Base-by-base conservation (phyloP, 2,888 invertebrate species). In the Amphipyra tragopoginis region DNA sequence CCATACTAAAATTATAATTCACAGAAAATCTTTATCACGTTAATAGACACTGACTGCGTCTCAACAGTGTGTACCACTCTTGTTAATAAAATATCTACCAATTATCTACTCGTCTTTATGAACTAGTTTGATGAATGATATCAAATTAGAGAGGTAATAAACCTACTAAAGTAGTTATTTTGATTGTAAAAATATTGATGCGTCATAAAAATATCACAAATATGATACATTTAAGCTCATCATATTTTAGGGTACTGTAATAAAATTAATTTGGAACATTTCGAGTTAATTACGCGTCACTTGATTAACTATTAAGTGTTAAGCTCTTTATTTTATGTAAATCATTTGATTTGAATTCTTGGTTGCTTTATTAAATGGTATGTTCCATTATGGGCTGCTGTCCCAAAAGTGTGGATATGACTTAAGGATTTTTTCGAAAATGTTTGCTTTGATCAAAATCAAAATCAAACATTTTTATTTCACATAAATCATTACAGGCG, bases 171-270 rank as follows among this genome's bases (percentile, higher is more conserved):
- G 76, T 64, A 70, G 65, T 78, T 73, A 79, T 81, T 73, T 72
- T 65, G 72, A 76, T 80, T 72, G 62, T 78, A 80, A 80, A 83
- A 84, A 80, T 80, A 80, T 81, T 81, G 80, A 77, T 77, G 72
- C 50, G 70, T 68, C 54, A 67, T 82, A 82, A 81, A 71, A 54
- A 68, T 73, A 81, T 75, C 73, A 75, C 72, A 77, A 78, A 80
- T 70, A 77, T 77, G 68, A 77, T 74, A 81, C 60, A 65, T 55
- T 60, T 58, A 72, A 68, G 54, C 62, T 80, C 65, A 82, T 80
- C 75, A 74, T 74, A 72, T 70, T 65, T 77, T 73, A 76, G 72
- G 64, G 74, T 70, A 61, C 73, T 65, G 51, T 65, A 72, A 81
- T 62, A 50, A 68, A 77, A 64, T 50, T 61, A 48, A 70, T 73